A percentile compares a stretch with the other conserved stretches of the same genome.
These are phyloP conservation scores for Erebia epiphron DNA, from an alignment of 2,888 invertebrate species.

Conservation along the genomic window DNA sequence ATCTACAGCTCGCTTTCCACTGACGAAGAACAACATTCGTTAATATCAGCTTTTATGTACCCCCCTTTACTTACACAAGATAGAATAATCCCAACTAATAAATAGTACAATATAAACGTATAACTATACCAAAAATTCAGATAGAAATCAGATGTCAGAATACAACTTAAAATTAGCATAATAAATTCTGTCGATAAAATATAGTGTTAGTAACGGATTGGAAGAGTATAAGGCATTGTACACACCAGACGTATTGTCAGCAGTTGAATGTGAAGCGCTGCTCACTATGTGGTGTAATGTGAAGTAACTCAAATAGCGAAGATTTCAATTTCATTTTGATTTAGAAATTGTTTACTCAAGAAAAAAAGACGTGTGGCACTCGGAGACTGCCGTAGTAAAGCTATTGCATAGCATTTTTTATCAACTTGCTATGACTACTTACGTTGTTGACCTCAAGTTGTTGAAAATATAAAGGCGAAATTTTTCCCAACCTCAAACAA, in stretches of 20 bases:
- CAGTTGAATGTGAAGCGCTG: not conserved
- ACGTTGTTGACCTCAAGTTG: too few species aligned
- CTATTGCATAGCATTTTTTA: too few species aligned
- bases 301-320: too few species aligned
- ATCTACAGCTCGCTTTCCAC: conserved; percentile 47
- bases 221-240: conserved; percentile 14
- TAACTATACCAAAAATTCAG: not conserved
- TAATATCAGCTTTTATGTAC: conserved; percentile 3
- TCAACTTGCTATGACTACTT: too few species aligned
- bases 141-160: not conserved
- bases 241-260: conserved; percentile 7
- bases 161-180: conserved; percentile 1
- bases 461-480: too few species aligned
- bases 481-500: too few species aligned
- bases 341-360: too few species aligned
- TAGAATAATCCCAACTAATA: conserved; percentile 1
- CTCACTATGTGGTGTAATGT: not conserved
- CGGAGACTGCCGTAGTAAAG: too few species aligned
- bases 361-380: too few species aligned
- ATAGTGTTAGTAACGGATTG: conserved; percentile 22
- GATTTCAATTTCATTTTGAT: too few species aligned
- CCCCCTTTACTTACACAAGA: not conserved
- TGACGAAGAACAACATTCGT: not conserved
- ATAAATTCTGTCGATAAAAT: not conserved
- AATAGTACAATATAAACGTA: not conserved